Evolutionary conservation across 2,113 vertebrate genomes (phyloP).

Genomic region (Percopsis transmontana): DNA sequence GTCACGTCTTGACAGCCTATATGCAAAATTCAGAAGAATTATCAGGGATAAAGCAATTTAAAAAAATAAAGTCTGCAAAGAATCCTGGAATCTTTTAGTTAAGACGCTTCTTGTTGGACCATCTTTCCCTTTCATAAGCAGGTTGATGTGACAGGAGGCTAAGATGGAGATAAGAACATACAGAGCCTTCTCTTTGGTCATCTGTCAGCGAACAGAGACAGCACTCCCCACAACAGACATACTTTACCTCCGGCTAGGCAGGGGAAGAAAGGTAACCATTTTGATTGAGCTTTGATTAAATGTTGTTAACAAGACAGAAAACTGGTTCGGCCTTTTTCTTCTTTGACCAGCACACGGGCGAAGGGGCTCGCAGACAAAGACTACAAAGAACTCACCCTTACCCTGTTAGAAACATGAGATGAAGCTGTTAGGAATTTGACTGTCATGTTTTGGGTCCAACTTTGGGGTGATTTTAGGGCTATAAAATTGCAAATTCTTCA

Average conservation of each 20-base stretch:
- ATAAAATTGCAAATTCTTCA: neutral
- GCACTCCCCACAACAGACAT: slow-evolving; percentile 65
- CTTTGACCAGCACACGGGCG: slow-evolving; percentile 30
- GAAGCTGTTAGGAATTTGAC: slow-evolving; percentile 29
- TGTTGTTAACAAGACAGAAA: slow-evolving; percentile 76
- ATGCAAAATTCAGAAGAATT: neutral
- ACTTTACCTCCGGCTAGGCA: slow-evolving; percentile 77
- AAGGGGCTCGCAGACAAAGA: slow-evolving; percentile 26
- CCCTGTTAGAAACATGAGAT: slow-evolving; percentile 26
- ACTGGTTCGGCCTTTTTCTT: slow-evolving; percentile 43
- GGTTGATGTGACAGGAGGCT: slow-evolving; percentile 75
- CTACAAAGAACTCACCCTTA: slow-evolving; percentile 22
- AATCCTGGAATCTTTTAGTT: neutral
- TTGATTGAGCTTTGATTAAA: slow-evolving; percentile 85
- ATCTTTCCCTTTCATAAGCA: slow-evolving; percentile 73
- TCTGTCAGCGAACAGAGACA: slow-evolving; percentile 71
- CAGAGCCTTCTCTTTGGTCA: slow-evolving; percentile 80
- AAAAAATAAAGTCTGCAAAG: neutral
- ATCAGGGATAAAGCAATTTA: slow-evolving; percentile 2
- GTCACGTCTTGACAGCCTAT: no score
- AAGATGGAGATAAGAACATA: slow-evolving; percentile 83
- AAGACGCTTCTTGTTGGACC: slow-evolving; percentile 31
- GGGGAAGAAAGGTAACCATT: slow-evolving; percentile 74
- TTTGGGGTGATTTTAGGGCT: neutral
- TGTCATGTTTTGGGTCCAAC: neutral